phyloP scores from a whole-genome alignment of 2,113 vertebrate species.

The Ceratotherium simum region DNA sequence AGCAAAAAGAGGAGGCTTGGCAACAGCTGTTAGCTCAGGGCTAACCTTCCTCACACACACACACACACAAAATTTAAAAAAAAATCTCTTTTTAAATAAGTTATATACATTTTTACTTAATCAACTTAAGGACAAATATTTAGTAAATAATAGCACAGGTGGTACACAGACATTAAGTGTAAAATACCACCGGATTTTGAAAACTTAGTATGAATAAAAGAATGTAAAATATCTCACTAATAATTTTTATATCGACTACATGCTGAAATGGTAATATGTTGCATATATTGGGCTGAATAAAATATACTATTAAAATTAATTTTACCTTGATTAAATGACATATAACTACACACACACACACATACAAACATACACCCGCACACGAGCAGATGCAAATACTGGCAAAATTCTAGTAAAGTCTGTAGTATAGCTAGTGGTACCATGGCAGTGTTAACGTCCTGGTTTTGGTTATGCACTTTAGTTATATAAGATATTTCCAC shows the following conservation, averaged over 20 bases:
- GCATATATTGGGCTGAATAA: background rate
- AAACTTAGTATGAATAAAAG: background rate
- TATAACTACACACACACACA: background rate
- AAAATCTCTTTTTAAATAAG: background rate
- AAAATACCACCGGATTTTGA: background rate
- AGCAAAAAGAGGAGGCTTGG: too few relatives aligned
- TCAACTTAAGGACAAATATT: background rate
- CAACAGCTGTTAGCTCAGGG: too few relatives aligned
- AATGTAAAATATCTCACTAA: background rate
- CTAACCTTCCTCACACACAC: too few relatives aligned
- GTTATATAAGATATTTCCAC: background rate
- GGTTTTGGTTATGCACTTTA: background rate
- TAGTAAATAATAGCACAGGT: background rate
- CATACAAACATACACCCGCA: too few relatives aligned
- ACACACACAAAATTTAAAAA: too few relatives aligned
- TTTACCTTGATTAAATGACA: background rate
- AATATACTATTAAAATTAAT: background rate
- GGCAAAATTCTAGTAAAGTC: background rate
- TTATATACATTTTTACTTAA: background rate
- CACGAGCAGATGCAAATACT: background rate
- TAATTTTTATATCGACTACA: background rate
- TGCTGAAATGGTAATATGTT: background rate
- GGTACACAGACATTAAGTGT: fast-evolving
- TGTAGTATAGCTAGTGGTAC: background rate
- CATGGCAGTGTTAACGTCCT: background rate